These are phyloP conservation scores for Nomada goodeniana DNA, from an alignment of 2,888 invertebrate species.

Conservation along the genomic window DNA sequence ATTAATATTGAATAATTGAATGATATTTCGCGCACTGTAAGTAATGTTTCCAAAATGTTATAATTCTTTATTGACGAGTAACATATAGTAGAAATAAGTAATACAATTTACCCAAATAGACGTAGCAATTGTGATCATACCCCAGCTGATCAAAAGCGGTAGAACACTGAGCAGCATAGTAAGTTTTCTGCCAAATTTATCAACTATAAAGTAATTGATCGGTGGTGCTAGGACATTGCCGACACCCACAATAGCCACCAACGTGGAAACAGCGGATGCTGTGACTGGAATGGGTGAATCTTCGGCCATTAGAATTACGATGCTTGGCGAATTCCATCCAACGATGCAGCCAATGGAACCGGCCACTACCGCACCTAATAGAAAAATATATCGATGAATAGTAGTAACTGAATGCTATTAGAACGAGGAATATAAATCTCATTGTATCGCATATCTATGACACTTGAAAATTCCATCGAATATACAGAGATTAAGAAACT, in stretches of 20 bases:
- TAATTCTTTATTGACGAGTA: no score
- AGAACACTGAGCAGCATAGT: slow-evolving; percentile 68
- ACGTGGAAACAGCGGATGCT: slow-evolving; percentile 67
- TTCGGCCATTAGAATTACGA: slow-evolving; percentile 67
- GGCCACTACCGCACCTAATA: slow-evolving; percentile 44
- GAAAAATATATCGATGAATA: not conserved
- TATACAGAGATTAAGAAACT: no score
- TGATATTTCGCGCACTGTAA: no score
- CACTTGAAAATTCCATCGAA: no score
- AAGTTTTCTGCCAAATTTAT: slow-evolving; percentile 72
- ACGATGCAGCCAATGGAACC: slow-evolving; percentile 61
- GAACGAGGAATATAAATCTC: no score
- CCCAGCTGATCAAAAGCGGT: slow-evolving; percentile 69
- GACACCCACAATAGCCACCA: slow-evolving; percentile 67
- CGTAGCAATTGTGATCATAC: slow-evolving; percentile 66
- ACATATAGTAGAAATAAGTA: no score
- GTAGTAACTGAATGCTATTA: not conserved
- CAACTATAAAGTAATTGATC: slow-evolving; percentile 65
- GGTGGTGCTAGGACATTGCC: slow-evolving; percentile 70
- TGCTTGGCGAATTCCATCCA: slow-evolving; percentile 76
- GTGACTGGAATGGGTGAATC: slow-evolving; percentile 70
- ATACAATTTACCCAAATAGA: slow-evolving; percentile 68
- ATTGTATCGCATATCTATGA: no score
- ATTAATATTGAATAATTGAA: no score
- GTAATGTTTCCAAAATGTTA: no score